Evolutionary conservation across 2,797 vertebrate species (phyloP).

Genomic region (Enoplosus armatus): DNA sequence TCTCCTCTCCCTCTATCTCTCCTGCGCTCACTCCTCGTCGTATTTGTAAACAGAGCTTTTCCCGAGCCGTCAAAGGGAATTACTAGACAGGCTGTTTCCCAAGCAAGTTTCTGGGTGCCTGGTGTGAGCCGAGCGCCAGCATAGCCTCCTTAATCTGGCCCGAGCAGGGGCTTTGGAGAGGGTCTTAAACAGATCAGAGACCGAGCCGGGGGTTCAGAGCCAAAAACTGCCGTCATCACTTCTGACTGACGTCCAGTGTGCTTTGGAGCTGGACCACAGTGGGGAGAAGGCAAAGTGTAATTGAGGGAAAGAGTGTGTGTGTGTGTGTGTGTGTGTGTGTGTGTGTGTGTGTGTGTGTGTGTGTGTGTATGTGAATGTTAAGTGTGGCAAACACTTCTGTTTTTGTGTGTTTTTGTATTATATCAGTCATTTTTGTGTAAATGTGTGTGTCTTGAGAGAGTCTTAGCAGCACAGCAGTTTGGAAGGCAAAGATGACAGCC

Average conservation of each 20-base stretch:
- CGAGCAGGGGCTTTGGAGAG: constrained; percentile 66
- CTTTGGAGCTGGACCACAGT: constrained; percentile 44
- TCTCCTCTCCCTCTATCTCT: constrained; percentile 46
- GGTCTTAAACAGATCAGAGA: constrained; percentile 81
- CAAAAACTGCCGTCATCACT: constrained; percentile 67
- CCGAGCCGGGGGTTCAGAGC: constrained; percentile 54
- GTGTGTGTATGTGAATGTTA: not conserved
- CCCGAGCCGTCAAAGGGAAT: constrained; percentile 79
- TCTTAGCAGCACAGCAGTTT: constrained; percentile 43
- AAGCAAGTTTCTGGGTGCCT: constrained; percentile 59
- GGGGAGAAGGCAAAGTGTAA: constrained; percentile 7
- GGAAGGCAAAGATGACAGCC: constrained; percentile 56
- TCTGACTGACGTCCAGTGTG: constrained; percentile 56
- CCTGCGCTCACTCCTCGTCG: constrained; percentile 59
- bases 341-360: not conserved
- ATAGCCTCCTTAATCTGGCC: constrained; percentile 73
- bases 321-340: not conserved
- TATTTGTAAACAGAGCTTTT: constrained; percentile 86
- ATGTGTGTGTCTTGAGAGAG: constrained; percentile 20
- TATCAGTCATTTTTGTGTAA: constrained; percentile 15
- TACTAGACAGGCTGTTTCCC: constrained; percentile 76
- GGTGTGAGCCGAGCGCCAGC: constrained; percentile 46
- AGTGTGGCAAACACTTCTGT: too few species aligned
- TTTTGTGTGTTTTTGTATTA: not conserved
- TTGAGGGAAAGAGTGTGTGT: constrained; percentile 12